Base-by-base conservation (phyloP, 2,113 vertebrate species). In the Galbula dea region DNA sequence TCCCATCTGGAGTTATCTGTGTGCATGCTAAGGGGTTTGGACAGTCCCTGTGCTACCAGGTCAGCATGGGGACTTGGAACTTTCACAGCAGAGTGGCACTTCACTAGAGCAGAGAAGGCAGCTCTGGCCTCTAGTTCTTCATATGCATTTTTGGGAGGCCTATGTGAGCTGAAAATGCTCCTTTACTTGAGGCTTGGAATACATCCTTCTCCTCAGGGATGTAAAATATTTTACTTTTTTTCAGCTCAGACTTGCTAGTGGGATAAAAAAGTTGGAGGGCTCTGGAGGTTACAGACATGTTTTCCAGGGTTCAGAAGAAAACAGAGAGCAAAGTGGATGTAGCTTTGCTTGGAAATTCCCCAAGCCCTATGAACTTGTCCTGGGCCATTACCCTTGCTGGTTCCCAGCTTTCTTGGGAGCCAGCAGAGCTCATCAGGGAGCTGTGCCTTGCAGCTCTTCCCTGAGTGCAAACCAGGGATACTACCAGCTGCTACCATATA, bases 321-420 rank as follows among this genome's bases (percentile, higher is more conserved):
- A 89, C 3, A 82, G 66, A 81, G 83, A 82, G 72, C 63, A 80
- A 85, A 89, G 90, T 73, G 23, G 82, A 76, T 45, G 11, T 7
- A 73, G 89, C 34, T 91, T 83, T 86, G 61, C 48, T 92, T 95
- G 93, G 91, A 93, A 94, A 49, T 34, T 14, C 65, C 83, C 76
- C 86, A 93, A 79, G 30, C 58, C 24, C 46, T 76, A 11, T 58
- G 76, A 80, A 43, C 55, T 90, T 58, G 37, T 71, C 20, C 91
- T 11, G 10, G 29, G 46, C 26, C 10, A 37, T 43, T 76, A 51
- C 27, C 30, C 36, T 67, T 41, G n/a, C 49, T n/a, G 32, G 62
- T 27, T 80, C 19, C 32, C 49, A 71, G 75, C 16, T 46, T 46
- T 20, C 39, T 36, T 49, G 74, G 61, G 61, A 74, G 69, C 34